Evolutionary conservation across 2,113 vertebrate species (phyloP).

Genomic region (Fulica atra): DNA sequence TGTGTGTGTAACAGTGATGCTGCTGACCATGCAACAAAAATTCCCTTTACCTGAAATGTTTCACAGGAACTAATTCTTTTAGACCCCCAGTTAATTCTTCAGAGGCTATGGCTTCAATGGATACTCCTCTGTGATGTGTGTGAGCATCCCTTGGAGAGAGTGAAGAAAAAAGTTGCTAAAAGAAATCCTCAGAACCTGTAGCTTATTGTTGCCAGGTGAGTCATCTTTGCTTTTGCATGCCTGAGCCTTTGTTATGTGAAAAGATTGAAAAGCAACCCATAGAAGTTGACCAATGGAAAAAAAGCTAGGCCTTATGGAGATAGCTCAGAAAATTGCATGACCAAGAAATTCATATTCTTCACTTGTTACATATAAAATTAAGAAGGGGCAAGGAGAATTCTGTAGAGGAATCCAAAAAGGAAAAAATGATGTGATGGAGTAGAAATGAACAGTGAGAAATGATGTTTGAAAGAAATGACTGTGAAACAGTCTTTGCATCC

Average conservation of each 20-base stretch:
- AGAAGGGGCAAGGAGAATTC: background rate
- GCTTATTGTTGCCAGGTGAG: background rate
- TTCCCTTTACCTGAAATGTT: background rate
- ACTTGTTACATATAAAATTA: background rate
- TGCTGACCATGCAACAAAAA: background rate
- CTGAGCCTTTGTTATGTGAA: background rate
- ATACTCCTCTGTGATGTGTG: background rate
- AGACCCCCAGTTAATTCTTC: background rate
- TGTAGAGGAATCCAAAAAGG: background rate
- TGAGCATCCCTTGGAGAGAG: background rate
- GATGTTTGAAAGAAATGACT: background rate
- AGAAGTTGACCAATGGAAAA: background rate
- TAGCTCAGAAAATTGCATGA: background rate
- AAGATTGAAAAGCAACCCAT: background rate
- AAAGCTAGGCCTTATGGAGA: background rate
- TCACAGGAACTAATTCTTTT: background rate
- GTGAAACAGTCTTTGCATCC: background rate
- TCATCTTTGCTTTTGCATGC: background rate
- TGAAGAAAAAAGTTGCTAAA: background rate
- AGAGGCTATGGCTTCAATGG: background rate
- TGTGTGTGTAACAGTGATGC: background rate
- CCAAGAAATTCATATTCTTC: background rate
- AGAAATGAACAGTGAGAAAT: background rate
- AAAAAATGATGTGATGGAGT: background rate
- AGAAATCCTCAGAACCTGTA: background rate